phyloP scores from a whole-genome alignment of 2,888 invertebrate genomes.

The Diplolepis rosae region DNA sequence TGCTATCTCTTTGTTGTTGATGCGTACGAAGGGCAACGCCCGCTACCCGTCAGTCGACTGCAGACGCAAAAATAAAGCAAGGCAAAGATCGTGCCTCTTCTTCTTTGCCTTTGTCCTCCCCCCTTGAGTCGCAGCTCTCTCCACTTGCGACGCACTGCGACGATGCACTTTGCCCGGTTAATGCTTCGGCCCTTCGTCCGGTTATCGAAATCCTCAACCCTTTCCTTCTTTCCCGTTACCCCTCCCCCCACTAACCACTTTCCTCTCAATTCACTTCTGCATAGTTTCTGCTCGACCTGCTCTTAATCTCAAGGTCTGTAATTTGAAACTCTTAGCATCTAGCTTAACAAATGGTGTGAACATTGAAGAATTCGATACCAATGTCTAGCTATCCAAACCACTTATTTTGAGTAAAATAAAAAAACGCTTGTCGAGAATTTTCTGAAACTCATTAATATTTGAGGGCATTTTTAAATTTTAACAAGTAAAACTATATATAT shows the following conservation, averaged over 20 bases:
- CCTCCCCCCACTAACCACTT: neutral
- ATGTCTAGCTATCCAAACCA: too few relatives aligned
- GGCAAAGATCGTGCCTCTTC: constrained; percentile 40
- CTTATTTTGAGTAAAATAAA: too few relatives aligned
- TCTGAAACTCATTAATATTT: too few relatives aligned
- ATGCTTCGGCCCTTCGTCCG: constrained; percentile 27
- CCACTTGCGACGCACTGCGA: constrained; percentile 5
- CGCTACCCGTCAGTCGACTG: constrained; percentile 54
- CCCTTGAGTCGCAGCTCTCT: constrained; percentile 8
- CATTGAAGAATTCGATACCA: neutral
- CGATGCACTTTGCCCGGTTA: constrained; percentile 23
- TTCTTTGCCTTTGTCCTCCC: constrained; percentile 34
- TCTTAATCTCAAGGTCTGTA: neutral
- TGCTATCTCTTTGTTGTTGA: constrained; percentile 56
- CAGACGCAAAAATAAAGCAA: constrained; percentile 62
- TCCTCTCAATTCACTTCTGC: neutral
- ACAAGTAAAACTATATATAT: too few relatives aligned
- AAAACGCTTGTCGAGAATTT: too few relatives aligned
- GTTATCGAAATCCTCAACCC: constrained; percentile 18
- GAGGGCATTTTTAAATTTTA: too few relatives aligned
- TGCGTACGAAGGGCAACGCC: constrained; percentile 56
- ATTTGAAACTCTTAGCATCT: neutral
- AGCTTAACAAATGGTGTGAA: neutral
- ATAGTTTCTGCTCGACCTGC: neutral
- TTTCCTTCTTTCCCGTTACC: neutral